Evolutionary conservation across 2,888 invertebrate genomes (phyloP), one percentile per base, ranked within the genome.

Genomic region (Nematopogon swammerdamellus): DNA sequence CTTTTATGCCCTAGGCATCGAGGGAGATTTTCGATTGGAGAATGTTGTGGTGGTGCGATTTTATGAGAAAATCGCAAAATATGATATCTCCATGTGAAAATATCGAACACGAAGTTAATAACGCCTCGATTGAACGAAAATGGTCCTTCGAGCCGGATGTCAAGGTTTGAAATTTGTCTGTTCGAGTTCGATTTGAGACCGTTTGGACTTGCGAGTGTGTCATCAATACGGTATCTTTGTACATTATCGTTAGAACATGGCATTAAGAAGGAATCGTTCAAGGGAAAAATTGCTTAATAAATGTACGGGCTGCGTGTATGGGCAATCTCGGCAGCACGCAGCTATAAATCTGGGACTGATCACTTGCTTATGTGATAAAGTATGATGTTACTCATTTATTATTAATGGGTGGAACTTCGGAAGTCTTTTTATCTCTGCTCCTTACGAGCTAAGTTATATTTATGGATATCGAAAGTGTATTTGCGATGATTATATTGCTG

Each of bases 211-310:
- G 54, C 11, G 20, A 25, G 50, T 45, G 36, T 54, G 59, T 68
- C 70, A 71, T 74, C 74, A 74, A 76, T 76, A 73, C 61, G 57
- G 67, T 73, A 72, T 70, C 67, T 65, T 59, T 63, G 65, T 67
- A 59, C 62, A 71, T 75, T 73, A 75, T 70, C 72, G 67, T 72
- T 67, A 68, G 70, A 69, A 69, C 63, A 59, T 58, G 59, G 69
- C 62, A 73, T 76, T 74, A 76, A 68, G 70, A 67, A 59, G 53
- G 64, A 73, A 72, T 63, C 68, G 72, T 68, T 75, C 67, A 64
- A 67, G 70, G 67, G 73, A 72, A 74, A 76, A 76, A 76, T 76
- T 73, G 73, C 64, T 70, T 74, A 72, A 73, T 73, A 72, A 70
- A 72, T 71, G 65, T 68, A 62, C 25, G 36, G 14, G 11, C n/a